These are phyloP conservation scores for Papilio polytes DNA, from an alignment of 1,140 invertebrate species.

Conservation along the genomic window DNA sequence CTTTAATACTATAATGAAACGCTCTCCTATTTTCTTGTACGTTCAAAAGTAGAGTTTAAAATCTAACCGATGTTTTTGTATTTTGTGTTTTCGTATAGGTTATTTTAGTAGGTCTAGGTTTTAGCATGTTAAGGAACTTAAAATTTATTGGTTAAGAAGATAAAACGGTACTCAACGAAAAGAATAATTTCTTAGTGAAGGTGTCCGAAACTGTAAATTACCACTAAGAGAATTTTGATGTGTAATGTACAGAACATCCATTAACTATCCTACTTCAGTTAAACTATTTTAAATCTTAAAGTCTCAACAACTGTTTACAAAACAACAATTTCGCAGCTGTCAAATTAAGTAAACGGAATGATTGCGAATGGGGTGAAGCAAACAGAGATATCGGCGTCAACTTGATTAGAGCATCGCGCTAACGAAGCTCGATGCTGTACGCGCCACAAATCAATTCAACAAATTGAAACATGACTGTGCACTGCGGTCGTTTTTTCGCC, in stretches of 20 bases:
- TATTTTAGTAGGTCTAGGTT: not conserved
- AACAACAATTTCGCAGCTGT: conserved; percentile 9
- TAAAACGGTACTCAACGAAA: no score
- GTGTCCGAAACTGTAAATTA: no score
- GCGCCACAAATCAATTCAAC: conserved; percentile 70
- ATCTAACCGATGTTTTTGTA: conserved; percentile 41
- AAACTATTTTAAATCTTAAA: not conserved
- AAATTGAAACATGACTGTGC: conserved; percentile 70
- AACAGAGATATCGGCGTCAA: conserved; percentile 48
- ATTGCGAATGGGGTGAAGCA: conserved; percentile 17
- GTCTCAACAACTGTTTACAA: not conserved
- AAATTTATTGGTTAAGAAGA: no score
- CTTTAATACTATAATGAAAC: conserved; percentile 69
- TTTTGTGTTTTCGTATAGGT: not conserved
- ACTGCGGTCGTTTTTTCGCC: conserved; percentile 57
- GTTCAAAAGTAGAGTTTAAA: not conserved
- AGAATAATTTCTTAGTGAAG: no score
- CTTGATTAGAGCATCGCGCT: conserved; percentile 47
- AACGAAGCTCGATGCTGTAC: conserved; percentile 42
- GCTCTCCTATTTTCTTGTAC: conserved; percentile 49
- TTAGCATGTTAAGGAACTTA: no score
- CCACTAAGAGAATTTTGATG: not conserved
- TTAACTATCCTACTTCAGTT: not conserved
- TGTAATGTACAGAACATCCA: not conserved
- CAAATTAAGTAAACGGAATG: conserved; percentile 25